Evolutionary conservation across 2,888 invertebrate species (phyloP).

Genomic region (Metallyticus violacea): DNA sequence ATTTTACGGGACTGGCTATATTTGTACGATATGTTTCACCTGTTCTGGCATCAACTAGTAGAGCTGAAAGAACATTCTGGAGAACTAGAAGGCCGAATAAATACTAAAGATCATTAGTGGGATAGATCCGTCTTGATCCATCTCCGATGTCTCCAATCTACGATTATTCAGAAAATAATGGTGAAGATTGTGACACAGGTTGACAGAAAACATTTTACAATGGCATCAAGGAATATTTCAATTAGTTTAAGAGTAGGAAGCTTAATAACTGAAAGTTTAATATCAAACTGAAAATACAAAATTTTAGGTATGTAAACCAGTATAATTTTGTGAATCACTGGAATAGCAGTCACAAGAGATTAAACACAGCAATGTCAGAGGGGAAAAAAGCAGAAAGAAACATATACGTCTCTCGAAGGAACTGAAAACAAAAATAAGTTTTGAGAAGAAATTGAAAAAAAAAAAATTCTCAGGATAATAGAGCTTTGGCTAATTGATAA

Average conservation of each 20-base stretch:
- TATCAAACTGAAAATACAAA: neutral
- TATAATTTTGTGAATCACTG: neutral
- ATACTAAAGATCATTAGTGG: too few species aligned
- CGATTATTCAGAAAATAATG: neutral
- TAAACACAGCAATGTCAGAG: conserved; percentile 20
- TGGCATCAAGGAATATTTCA: neutral
- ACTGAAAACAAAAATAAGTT: conserved; percentile 52
- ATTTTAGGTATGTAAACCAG: neutral
- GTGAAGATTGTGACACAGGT: neutral
- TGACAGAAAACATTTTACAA: neutral
- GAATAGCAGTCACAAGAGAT: neutral
- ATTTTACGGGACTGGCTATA: too few species aligned
- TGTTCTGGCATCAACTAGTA: too few species aligned
- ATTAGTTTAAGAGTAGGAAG: neutral
- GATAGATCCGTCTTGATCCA: too few species aligned
- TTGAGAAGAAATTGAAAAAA: conserved; percentile 59
- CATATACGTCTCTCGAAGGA: conserved; percentile 6
- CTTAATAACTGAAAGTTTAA: conserved; percentile 4
- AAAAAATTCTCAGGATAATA: conserved; percentile 65
- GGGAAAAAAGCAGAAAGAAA: conserved; percentile 12
- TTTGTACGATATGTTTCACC: too few species aligned
- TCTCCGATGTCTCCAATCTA: neutral
- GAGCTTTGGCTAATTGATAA: conserved; percentile 94
- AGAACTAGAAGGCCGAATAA: too few species aligned
- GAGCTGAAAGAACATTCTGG: too few species aligned